Conservation (phyloP, 2,797 vertebrate species). For the Threskiornis aethiopicus region DNA sequence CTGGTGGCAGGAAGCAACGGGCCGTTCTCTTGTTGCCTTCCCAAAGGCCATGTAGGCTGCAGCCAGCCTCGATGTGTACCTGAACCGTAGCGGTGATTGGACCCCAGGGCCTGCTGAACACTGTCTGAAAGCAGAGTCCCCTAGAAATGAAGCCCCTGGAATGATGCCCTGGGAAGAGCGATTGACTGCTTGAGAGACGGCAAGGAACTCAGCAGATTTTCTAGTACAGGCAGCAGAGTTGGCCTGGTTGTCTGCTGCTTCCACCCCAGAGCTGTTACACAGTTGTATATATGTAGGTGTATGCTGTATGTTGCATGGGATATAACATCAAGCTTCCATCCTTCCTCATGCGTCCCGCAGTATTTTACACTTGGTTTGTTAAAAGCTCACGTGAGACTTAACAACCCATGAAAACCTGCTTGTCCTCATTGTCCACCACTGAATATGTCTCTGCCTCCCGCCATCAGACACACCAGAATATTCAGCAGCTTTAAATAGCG, state of each 20-base stretch:
- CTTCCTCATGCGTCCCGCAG: neutral
- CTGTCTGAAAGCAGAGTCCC: neutral
- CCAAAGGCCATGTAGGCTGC: neutral
- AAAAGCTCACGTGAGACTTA: neutral
- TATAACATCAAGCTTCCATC: neutral
- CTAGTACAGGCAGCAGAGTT: neutral
- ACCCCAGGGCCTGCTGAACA: neutral
- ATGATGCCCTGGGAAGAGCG: neutral
- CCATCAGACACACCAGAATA: neutral
- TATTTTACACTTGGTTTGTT: neutral
- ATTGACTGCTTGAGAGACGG: neutral
- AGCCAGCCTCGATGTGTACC: neutral
- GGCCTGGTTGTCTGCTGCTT: neutral
- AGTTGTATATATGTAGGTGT: fast-evolving
- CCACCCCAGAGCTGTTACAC: neutral
- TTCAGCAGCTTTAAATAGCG: conserved; percentile 8
- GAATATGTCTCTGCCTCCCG: neutral
- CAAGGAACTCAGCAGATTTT: neutral
- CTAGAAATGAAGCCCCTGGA: neutral
- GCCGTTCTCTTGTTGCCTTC: neutral
- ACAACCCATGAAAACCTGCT: neutral
- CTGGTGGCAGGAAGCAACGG: neutral
- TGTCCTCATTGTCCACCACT: neutral
- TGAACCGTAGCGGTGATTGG: neutral
- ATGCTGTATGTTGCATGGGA: neutral